Conservation (phyloP, 2,113 vertebrate species). For the Willisornis vidua region DNA sequence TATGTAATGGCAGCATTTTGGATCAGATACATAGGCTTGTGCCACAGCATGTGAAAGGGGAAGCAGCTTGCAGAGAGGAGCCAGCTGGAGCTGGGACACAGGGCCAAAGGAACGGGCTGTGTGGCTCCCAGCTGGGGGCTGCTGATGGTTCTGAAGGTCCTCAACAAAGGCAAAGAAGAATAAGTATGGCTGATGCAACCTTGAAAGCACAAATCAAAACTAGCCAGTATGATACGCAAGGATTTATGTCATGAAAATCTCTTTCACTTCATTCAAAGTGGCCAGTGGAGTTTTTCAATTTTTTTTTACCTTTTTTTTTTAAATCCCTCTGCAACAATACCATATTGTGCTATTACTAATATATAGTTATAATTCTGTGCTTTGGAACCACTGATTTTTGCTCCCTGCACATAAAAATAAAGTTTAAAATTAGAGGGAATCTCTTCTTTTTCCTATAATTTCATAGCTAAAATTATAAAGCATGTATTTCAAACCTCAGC, state of each 20-base stretch:
- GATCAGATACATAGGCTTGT: background rate
- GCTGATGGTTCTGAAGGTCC: background rate
- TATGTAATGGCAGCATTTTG: background rate
- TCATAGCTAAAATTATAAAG: background rate
- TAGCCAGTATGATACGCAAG: background rate
- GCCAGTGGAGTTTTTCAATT: background rate
- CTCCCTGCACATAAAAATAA: background rate
- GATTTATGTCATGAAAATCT: background rate
- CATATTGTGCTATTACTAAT: background rate
- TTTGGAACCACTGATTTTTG: background rate
- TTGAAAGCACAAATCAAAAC: background rate
- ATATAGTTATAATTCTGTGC: background rate
- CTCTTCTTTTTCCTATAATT: background rate
- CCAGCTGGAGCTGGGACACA: background rate
- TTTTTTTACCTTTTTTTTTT: background rate
- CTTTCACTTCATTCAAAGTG: background rate
- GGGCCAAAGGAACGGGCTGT: rapidly evolving
- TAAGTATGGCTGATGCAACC: background rate
- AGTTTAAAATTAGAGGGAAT: background rate
- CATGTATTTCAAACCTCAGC: background rate
- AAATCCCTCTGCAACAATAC: background rate
- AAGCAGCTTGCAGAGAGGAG: background rate
- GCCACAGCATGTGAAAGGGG: background rate
- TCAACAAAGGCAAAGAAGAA: background rate
- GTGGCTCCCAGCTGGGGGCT: background rate